Conservation (phyloP, 2,888 invertebrate genomes). For the Archaeoteleia sp. region DNA sequence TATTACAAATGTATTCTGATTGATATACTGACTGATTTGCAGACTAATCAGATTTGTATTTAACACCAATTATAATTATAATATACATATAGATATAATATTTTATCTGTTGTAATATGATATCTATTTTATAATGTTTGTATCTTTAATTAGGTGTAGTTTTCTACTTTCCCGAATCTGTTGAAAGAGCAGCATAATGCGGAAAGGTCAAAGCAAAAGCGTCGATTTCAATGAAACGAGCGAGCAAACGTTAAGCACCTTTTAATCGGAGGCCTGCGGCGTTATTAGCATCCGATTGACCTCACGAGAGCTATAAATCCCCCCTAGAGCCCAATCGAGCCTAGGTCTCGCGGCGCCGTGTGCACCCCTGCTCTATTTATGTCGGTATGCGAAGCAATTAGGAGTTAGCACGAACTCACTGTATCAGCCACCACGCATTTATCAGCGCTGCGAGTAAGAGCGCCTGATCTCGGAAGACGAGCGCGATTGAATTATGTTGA, state of each 20-base stretch:
- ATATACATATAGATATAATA: no score
- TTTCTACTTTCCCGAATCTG: no score
- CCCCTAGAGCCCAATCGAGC: constrained; percentile 42
- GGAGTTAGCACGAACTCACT: constrained; percentile 50
- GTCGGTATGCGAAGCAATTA: constrained; percentile 56
- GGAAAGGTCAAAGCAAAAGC: constrained; percentile 26
- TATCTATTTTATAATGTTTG: no score
- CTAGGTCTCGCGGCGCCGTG: constrained; percentile 26
- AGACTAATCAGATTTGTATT: no score
- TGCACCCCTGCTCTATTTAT: constrained; percentile 55
- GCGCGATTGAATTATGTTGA: constrained; percentile 74
- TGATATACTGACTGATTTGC: no score
- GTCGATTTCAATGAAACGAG: constrained; percentile 36
- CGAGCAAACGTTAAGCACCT: constrained; percentile 47
- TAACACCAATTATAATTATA: no score
- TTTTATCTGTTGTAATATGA: no score
- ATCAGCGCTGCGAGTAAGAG: constrained; percentile 60
- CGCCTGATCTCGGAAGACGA: constrained; percentile 70
- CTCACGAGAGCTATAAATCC: constrained; percentile 55
- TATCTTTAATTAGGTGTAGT: no score
- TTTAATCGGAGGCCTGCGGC: constrained; percentile 50
- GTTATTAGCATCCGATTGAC: constrained; percentile 58
- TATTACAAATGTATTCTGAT: no score
- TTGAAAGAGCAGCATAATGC: constrained; percentile 23
- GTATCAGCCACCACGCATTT: constrained; percentile 58